phyloP scores from a whole-genome alignment of 2,888 invertebrate genomes.

The Phyllotreta striolata region DNA sequence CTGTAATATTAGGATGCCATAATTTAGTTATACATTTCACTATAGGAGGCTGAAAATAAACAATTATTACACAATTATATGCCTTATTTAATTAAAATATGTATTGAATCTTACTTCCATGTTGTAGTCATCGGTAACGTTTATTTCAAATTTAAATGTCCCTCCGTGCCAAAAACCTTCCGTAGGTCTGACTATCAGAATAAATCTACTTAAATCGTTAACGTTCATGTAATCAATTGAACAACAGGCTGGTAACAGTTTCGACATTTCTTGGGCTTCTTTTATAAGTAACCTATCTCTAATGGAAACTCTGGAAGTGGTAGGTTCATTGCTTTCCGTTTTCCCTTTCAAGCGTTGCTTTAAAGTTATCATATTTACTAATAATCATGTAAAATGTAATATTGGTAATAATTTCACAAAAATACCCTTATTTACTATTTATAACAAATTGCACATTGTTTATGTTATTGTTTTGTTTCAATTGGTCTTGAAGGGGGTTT shows the following conservation, averaged over 20 bases:
- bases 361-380: constrained; percentile 71
- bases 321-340: constrained; percentile 62
- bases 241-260: constrained; percentile 82
- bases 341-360: constrained; percentile 74
- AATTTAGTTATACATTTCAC: constrained; percentile 90
- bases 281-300: constrained; percentile 81
- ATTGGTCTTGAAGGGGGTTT: too few species aligned
- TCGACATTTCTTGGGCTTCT: constrained; percentile 88
- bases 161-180: constrained; percentile 91
- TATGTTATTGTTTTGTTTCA: too few species aligned
- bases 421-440: constrained; percentile 11
- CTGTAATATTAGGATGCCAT: constrained; percentile 97
- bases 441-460: too few species aligned
- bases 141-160: constrained; percentile 83
- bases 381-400: too few species aligned
- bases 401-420: background rate
- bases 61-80: background rate
- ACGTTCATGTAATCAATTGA: constrained; percentile 83
- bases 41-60: constrained; percentile 84
- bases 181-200: constrained; percentile 79
- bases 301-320: constrained; percentile 70
- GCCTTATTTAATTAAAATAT: background rate
- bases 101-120: constrained; percentile 80
- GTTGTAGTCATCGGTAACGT: constrained; percentile 94
- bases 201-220: constrained; percentile 82